Conservation (phyloP, 2,113 vertebrate genomes). For the Etheostoma cragini region DNA sequence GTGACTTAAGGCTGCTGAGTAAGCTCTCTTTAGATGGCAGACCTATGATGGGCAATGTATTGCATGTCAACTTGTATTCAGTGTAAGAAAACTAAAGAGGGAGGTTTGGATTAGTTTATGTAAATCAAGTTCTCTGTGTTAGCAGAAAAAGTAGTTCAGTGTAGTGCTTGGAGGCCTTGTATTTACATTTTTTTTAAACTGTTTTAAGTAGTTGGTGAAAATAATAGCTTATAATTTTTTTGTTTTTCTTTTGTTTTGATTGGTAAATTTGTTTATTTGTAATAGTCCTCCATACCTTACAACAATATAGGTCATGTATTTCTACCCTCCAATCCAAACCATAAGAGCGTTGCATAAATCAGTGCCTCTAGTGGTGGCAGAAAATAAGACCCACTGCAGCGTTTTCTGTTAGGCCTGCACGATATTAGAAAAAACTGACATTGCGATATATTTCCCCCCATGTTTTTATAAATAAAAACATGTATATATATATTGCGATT, state of each 20-base stretch:
- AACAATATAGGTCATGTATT: no score
- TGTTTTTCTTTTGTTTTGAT: neutral
- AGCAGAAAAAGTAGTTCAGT: neutral
- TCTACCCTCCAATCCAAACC: no score
- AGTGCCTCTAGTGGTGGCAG: no score
- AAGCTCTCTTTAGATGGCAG: constrained; percentile 22
- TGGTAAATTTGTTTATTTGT: neutral
- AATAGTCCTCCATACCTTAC: no score
- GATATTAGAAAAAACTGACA: no score
- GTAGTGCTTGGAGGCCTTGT: neutral
- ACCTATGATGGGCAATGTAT: constrained; percentile 34
- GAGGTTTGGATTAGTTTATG: neutral
- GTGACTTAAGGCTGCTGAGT: constrained; percentile 49
- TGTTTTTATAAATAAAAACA: no score
- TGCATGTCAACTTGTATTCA: constrained; percentile 31
- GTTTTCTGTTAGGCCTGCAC: no score
- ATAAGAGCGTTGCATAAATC: no score
- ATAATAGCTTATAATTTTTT: neutral
- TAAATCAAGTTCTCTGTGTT: neutral
- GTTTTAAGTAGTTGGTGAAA: no score
- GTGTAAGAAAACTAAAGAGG: neutral
- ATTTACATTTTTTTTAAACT: neutral
- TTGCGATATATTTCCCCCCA: no score
- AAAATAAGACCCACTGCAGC: no score
- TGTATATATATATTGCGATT: no score